phyloP scores from a whole-genome alignment of 2,797 vertebrate species.

The Poecilia picta region DNA sequence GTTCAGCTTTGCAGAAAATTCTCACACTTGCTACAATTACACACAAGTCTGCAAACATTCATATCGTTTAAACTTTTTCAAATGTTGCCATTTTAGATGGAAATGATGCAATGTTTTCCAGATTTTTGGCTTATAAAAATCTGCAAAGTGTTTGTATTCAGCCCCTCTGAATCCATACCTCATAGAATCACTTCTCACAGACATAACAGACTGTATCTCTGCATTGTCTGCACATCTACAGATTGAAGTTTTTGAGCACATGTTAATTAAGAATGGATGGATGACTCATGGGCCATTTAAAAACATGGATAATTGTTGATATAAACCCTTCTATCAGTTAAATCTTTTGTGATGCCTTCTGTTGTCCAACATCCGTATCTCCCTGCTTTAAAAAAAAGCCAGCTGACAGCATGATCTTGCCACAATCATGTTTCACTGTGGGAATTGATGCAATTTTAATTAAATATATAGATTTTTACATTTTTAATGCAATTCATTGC shows the following conservation, averaged over 20 bases:
- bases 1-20: constrained; percentile 70
- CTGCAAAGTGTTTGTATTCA: not conserved
- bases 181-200: not conserved
- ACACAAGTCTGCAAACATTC: not conserved
- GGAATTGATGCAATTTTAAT: too few relatives aligned
- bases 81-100: not conserved
- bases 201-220: not conserved
- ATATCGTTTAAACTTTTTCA: not conserved
- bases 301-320: not conserved
- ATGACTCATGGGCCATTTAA: not conserved
- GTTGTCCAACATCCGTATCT: not conserved
- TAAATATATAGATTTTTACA: not conserved
- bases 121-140: not conserved
- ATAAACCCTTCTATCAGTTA: not conserved
- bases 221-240: not conserved
- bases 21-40: not conserved
- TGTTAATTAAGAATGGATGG: not conserved
- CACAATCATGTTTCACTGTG: not conserved
- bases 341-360: not conserved
- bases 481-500: not conserved
- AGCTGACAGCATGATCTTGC: not conserved
- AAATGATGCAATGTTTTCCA: not conserved
- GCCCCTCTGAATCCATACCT: not conserved
- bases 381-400: not conserved
- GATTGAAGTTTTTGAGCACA: not conserved